These are phyloP conservation scores for Zele albiditarsus DNA, from an alignment of 2,888 invertebrate species.

Conservation along the genomic window DNA sequence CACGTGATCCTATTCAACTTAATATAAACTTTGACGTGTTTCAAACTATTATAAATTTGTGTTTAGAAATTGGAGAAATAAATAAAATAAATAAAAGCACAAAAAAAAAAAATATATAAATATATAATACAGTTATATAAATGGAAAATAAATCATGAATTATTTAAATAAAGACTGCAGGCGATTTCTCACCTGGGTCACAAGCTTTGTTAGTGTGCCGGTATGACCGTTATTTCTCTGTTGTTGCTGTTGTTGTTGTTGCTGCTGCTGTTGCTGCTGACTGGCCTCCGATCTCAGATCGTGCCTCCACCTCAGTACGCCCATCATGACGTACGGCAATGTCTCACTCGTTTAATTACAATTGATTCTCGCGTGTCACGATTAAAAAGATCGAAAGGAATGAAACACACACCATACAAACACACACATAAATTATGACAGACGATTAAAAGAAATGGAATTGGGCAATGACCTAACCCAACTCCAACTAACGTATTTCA, in stretches of 20 bases:
- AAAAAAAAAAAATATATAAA: not conserved
- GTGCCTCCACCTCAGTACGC: conserved; percentile 72
- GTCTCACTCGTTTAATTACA: conserved; percentile 15
- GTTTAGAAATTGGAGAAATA: not conserved
- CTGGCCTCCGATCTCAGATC: conserved; percentile 71
- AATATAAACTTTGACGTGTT: not conserved
- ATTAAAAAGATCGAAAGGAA: not conserved
- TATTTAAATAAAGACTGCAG: conserved; percentile 21
- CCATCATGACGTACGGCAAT: conserved; percentile 67
- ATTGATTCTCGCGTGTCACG: conserved; percentile 2
- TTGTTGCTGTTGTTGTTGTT: conserved; percentile 48
- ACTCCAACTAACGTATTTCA: not conserved
- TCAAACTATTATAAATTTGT: not conserved
- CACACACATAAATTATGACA: not conserved
- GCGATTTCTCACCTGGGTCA: conserved; percentile 66
- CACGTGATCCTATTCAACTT: not conserved
- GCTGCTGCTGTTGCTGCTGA: conserved; percentile 58
- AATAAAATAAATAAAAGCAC: not conserved
- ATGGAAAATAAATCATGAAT: not conserved
- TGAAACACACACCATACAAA: not conserved
- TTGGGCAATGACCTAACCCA: conserved; percentile 8
- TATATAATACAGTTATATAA: not conserved
- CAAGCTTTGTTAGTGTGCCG: conserved; percentile 68
- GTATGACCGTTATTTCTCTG: conserved; percentile 62
- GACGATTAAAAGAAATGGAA: not conserved